phyloP scores from a whole-genome alignment of 1,140 invertebrate species.

The Halesus radiatus region DNA sequence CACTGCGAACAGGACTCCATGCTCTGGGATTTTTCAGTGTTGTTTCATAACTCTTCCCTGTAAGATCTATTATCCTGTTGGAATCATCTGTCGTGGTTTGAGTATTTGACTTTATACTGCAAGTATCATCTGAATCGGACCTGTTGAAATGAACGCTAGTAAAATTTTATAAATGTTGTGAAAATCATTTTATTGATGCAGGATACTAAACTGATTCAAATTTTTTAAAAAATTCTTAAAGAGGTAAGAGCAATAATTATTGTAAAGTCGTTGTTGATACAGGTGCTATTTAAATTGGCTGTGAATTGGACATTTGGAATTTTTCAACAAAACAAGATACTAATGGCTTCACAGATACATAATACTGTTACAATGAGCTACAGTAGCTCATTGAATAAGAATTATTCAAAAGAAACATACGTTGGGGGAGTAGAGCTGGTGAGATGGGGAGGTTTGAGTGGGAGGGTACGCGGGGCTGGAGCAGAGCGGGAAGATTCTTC shows the following conservation, averaged over 20 bases:
- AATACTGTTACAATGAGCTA: no score
- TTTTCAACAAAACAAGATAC: no score
- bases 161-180: not conserved
- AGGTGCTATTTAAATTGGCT: no score
- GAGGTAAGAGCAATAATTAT: not conserved
- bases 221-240: no score
- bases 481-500: conserved; percentile 70
- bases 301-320: no score
- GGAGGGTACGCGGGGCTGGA: conserved; percentile 67
- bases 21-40: conserved; percentile 81
- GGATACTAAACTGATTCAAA: not conserved
- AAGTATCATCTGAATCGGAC: conserved; percentile 55
- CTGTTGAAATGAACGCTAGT: conserved; percentile 28
- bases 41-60: conserved; percentile 76
- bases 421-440: conserved; percentile 59
- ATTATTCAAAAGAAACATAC: conserved; percentile 37
- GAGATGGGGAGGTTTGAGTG: conserved; percentile 65
- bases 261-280: not conserved
- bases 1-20: conserved; percentile 86
- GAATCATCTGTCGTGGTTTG: conserved; percentile 45
- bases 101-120: conserved; percentile 51
- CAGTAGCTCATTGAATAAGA: not conserved
- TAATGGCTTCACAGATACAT: no score
- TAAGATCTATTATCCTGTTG: conserved; percentile 70
- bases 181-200: not conserved